Percentiles rank a stretch among this genome's conserved stretches.
Conservation (phyloP, 1,140 invertebrate species). For the Melanaphis sacchari region DNA sequence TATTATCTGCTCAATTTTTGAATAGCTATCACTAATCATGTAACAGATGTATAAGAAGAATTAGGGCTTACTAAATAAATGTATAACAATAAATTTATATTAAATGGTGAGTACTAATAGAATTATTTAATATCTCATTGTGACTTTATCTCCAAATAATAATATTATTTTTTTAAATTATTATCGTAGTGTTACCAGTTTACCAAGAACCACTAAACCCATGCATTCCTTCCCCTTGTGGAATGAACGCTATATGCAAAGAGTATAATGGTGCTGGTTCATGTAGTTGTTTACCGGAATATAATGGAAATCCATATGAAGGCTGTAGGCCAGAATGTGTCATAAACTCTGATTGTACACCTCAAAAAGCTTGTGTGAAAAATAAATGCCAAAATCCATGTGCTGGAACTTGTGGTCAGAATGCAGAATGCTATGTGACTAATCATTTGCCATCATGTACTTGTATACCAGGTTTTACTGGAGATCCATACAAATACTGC, state of each 20-base stretch:
- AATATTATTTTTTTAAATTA: conserved; percentile 8
- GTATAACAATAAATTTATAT: conserved; percentile 51
- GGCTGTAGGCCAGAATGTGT: conserved; percentile 78
- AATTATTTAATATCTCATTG: neutral
- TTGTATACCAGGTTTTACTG: conserved; percentile 65
- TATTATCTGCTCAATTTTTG: conserved; percentile 70
- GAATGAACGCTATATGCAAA: conserved; percentile 71
- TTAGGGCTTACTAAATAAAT: conserved; percentile 56
- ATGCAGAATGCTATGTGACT: conserved; percentile 67
- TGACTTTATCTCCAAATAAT: neutral
- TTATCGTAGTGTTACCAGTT: conserved; percentile 62
- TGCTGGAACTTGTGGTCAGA: conserved; percentile 67
- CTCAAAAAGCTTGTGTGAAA: conserved; percentile 72
- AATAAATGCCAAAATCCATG: conserved; percentile 76
- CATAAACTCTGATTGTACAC: conserved; percentile 73
- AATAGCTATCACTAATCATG: conserved; percentile 64
- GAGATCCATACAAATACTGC: conserved; percentile 68
- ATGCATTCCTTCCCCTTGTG: conserved; percentile 70
- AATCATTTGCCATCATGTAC: conserved; percentile 69
- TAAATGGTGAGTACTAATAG: conserved; percentile 42
- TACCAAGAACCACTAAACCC: conserved; percentile 62
- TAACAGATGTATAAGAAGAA: conserved; percentile 65
- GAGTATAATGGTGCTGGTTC: conserved; percentile 68
- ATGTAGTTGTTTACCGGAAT: conserved; percentile 71
- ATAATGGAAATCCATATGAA: conserved; percentile 70